Conservation (phyloP, 2,888 invertebrate species). For the Thereva nobilitata region DNA sequence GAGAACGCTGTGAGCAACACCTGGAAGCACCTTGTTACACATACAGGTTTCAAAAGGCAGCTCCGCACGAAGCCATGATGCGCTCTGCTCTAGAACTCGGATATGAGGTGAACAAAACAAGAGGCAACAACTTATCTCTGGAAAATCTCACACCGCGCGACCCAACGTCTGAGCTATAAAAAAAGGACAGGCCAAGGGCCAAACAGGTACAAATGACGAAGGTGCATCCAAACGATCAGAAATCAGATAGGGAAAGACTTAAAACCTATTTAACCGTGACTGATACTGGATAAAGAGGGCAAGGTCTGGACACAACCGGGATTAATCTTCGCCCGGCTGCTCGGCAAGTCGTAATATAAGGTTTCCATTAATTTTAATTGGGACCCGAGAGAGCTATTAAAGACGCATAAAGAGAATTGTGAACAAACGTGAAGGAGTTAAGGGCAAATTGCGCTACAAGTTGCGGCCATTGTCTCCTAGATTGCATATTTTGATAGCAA, state of each 20-base stretch:
- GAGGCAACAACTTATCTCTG: too few species aligned
- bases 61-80: too few species aligned
- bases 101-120: too few species aligned
- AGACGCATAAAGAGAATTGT: not conserved
- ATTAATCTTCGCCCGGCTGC: constrained; percentile 7
- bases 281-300: constrained; percentile 15
- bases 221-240: constrained; percentile 11
- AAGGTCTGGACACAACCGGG: constrained; percentile 1
- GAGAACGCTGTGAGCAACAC: too few species aligned
- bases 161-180: not conserved
- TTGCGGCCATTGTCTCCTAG: constrained; percentile 1
- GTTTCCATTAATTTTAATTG: constrained; percentile 18
- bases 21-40: too few species aligned
- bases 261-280: constrained; percentile 26
- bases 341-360: not conserved
- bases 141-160: too few species aligned
- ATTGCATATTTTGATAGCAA: constrained; percentile 9
- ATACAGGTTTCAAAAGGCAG: too few species aligned
- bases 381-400: constrained; percentile 17
- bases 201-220: constrained; percentile 30
- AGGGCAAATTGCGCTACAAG: not conserved
- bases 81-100: too few species aligned
- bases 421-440: constrained; percentile 11
- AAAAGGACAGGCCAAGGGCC: constrained; percentile 13
- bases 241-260: not conserved